Percentiles rank a stretch among this genome's conserved stretches.
These are phyloP conservation scores for Taxidea taxus DNA, from an alignment of 2,113 vertebrate genomes.

Conservation along the genomic window DNA sequence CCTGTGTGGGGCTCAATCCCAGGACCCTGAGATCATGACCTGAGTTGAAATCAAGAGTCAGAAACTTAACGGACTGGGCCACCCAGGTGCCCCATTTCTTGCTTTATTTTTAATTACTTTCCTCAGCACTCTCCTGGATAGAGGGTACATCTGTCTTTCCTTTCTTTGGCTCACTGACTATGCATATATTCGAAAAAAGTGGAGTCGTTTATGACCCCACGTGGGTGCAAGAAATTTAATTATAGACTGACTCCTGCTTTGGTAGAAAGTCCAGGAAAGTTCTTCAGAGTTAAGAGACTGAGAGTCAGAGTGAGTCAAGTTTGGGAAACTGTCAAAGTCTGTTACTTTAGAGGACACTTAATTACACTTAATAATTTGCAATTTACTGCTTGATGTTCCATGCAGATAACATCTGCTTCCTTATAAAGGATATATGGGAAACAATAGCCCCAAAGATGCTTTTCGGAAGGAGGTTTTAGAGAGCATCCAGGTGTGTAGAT, in stretches of 20 bases:
- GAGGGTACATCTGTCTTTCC: background rate
- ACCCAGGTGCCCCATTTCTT: background rate
- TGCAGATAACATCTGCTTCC: conserved; percentile 54
- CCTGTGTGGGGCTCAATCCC: background rate
- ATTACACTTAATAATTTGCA: conserved; percentile 53
- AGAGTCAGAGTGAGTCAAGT: background rate
- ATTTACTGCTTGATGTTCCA: conserved; percentile 46
- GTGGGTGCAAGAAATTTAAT: background rate
- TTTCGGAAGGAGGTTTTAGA: conserved; percentile 36
- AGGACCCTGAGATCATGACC: background rate
- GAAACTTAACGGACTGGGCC: background rate
- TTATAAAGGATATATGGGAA: conserved; percentile 29
- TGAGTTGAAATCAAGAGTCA: background rate
- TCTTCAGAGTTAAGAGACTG: background rate
- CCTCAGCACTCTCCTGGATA: background rate
- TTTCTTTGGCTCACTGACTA: background rate
- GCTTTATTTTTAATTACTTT: conserved; percentile 37
- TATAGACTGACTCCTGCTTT: background rate
- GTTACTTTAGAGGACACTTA: conserved; percentile 19
- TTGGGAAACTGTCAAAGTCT: conserved; percentile 51
- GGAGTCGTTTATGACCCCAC: background rate
- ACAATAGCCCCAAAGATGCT: background rate
- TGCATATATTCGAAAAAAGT: background rate
- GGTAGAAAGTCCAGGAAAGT: background rate
- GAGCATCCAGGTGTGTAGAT: background rate